Base-by-base conservation (phyloP, 2,888 invertebrate species). In the Steromphala cineraria region DNA sequence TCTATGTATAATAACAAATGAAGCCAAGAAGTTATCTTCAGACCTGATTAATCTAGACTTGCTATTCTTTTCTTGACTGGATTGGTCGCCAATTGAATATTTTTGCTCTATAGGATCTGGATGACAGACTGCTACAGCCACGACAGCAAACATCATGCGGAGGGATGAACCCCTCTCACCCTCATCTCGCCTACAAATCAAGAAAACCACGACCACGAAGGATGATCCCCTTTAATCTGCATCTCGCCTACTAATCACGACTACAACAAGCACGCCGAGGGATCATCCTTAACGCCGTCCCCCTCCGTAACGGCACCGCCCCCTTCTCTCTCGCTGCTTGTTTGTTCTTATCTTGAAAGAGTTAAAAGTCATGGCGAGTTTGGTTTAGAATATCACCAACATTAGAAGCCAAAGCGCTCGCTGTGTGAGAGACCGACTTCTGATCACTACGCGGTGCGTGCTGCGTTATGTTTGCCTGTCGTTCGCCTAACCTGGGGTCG, bases 361-460 rank as follows among this genome's bases (percentile, higher is more conserved):
- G 62, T 24, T 24, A 62, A 28, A 62, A 62, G 21, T 28, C 62
- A 62, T 8, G 62, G 15, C 62, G n/a, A 62, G 62, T 62, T 62
- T 62, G 62, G 62, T 62, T 62, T 62, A 62, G 62, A 62, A 62
- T 62, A 28, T 62, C 62, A 62, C 62, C 62, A 62, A 62, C 62
- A 62, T 62, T 62, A 62, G 62, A 62, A 62, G 62, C n/a, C 28
- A 28, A 62, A 62, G 62, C 62, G 62, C 24, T n/a, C 4, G 62
- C 62, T 62, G 28, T 28, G 24, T 62, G 28, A 28, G n/a, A 62
- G 62, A n/a, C 28, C 24, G 28, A 0, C 24, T 62, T 15, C 4
- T 15, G 62, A 62, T 62, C 24, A 28, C 62, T 28, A n/a, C 28
- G 28, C 24, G 21, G 62, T 28, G 62, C 62, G 62, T 62, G 62